Evolutionary conservation across 2,797 vertebrate species (phyloP), one percentile per base, ranked within the genome.

Genomic region (Chromobotia macracanthus): DNA sequence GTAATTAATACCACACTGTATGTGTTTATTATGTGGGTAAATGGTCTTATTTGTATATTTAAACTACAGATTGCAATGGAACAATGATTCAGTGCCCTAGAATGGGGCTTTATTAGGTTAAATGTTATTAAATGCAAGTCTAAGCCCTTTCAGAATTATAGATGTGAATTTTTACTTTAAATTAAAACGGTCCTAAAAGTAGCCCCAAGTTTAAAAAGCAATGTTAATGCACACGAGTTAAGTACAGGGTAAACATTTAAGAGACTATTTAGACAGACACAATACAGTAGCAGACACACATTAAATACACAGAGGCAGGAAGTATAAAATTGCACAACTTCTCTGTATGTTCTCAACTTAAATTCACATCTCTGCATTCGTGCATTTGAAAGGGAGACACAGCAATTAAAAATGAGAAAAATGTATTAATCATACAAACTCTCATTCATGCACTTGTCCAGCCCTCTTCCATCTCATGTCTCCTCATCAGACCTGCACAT

Each of bases 401-500:
- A 7, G 8, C n/a, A 4, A 64, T 51, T 21, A 35, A 58, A 28
- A 46, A 46, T 10, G 23, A 66, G 46, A 56, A n/a, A 41, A 58
- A 53, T 0, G 19, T 46, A 46, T 61, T 44, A 73, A 66, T 53
- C 48, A 79, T 41, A 63, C 55, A 74, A 31, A 74, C 61, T 21
- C 28, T 41, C 60, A 70, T 63, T 65, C 46, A 35, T 44, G 28
- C 63, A 61, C 65, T 38, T 19, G 19, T 53, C 84, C 84, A 63
- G 79, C 35, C 86, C 86, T 89, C 79, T 84, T 86, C 44, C 68
- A 74, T 72, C 80, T 77, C 70, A 25, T 56, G 46, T 83, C 80
- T 84, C 70, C 77, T 77, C 82, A 85, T 86, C 87, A 87, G 82
- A 79, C 79, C 41, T 65, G 58, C 60, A 66, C 83, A 85, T 90